Evolutionary conservation across 2,888 invertebrate genomes (phyloP), one percentile per base, ranked within the genome.

Genomic region (Dorcus parallelipipedus): DNA sequence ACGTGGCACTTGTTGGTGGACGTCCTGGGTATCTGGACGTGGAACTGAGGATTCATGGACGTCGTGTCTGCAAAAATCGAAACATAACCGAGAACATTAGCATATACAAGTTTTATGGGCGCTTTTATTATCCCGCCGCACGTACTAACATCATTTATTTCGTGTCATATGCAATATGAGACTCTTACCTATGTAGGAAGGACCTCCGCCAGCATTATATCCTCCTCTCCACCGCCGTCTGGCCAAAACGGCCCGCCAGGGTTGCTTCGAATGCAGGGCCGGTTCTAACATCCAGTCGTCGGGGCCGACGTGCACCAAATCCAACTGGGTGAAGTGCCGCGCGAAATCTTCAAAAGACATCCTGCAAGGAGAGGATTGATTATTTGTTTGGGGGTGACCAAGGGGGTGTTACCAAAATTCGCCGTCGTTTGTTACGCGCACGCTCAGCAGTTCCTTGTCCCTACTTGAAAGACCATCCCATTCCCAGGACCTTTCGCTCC

Each of bases 281-380:
- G 84, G 82, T 75, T 88, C 88, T 67, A 81, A 76, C 83, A 86
- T 82, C 88, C 89, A 88, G 75, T 88, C 88, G 73, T 90, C 90
- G 9, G 90, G 90, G 8, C 88, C 89, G 64, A 90, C 83, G 74
- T 89, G 89, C 64, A 90, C 88, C 69, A 90, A 80, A 76, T 88
- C 87, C 66, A 88, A 78, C 69, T 86, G 84, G 2, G 83, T 83
- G 78, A 89, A 90, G 72, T 84, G 82, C 10, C 80, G 76, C 51
- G 85, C 82, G 76, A 89, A 88, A 72, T 89, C 89, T 52, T 82
- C 83, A 73, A 89, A 85, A 10, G 86, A 84, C 86, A 90, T 87
- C 88, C 87, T 87, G 76, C 53, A 45, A 52, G 23, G 10, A 49
- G 17, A 52, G 23, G 10, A 49, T 9, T 49, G n/a, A 17, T 5